These are phyloP conservation scores for Dermatemys mawii DNA, from an alignment of 2,113 vertebrate genomes.

Conservation along the genomic window DNA sequence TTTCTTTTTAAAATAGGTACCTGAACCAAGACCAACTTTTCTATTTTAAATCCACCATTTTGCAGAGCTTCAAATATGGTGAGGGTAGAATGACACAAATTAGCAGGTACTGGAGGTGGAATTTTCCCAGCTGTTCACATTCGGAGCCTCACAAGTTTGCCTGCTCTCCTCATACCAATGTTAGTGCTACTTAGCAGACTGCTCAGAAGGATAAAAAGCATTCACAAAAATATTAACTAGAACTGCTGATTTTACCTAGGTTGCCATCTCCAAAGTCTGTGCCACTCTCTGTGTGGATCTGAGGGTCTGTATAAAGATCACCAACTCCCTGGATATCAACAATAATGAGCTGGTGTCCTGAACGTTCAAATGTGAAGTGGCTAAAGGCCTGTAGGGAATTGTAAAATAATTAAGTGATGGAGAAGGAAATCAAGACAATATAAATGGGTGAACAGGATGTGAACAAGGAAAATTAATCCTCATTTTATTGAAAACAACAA, in stretches of 20 bases:
- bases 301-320: conserved; percentile 97
- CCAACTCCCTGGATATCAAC: conserved; percentile 99
- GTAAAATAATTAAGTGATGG: not conserved
- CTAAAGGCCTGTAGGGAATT: conserved; percentile 88
- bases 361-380: conserved; percentile 97
- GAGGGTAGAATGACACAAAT: not conserved
- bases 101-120: accelerated
- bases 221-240: not conserved
- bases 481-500: not conserved
- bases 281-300: conserved; percentile 94
- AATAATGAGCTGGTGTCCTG: conserved; percentile 95
- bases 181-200: not conserved
- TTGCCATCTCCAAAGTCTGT: conserved; percentile 98
- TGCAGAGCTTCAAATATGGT: accelerated
- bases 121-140: not conserved
- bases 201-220: not conserved
- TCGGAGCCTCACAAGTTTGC: not conserved
- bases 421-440: not conserved
- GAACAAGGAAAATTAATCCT: not conserved
- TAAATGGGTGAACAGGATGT: not conserved
- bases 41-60: not conserved
- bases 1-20: not conserved
- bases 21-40: not conserved
- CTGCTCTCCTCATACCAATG: not conserved
- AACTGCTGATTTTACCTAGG: conserved; percentile 81